Evolutionary conservation across 2,113 vertebrate genomes (phyloP).

Genomic region (Dryoscopus gambensis): DNA sequence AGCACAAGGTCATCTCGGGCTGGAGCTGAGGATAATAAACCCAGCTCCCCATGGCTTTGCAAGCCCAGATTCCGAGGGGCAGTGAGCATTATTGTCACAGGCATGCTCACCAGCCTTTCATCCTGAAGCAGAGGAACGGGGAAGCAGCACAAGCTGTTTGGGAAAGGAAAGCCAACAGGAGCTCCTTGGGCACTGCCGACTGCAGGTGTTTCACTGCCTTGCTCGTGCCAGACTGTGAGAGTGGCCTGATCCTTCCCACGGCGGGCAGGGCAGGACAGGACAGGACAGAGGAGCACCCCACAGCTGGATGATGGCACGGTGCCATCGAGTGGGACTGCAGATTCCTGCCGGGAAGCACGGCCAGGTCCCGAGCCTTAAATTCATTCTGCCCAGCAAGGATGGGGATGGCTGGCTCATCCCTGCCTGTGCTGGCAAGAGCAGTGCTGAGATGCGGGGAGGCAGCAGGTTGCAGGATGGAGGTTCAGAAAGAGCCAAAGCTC

Average conservation of each 20-base stretch:
- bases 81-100: not conserved
- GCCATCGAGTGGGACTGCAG: not conserved
- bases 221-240: accelerated
- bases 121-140: not conserved
- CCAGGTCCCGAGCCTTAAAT: not conserved
- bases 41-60: not conserved
- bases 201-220: not conserved
- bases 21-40: slow-evolving; percentile 56
- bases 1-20: slow-evolving; percentile 63
- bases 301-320: not conserved
- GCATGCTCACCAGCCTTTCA: not conserved
- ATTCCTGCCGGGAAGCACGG: accelerated
- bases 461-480: accelerated
- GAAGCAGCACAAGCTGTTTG: not conserved
- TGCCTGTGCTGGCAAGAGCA: not conserved
- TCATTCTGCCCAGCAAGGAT: not conserved
- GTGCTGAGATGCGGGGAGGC: not conserved
- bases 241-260: accelerated
- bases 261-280: not conserved
- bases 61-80: not conserved
- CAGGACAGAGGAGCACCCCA: not conserved
- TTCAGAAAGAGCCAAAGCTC: not conserved
- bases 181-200: accelerated
- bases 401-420: accelerated
- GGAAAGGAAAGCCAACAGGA: not conserved